A percentile compares a stretch with the other conserved stretches of the same genome.
These are phyloP conservation scores for Monodelphis domestica DNA, from an alignment of 2,797 vertebrate genomes.

Conservation along the genomic window DNA sequence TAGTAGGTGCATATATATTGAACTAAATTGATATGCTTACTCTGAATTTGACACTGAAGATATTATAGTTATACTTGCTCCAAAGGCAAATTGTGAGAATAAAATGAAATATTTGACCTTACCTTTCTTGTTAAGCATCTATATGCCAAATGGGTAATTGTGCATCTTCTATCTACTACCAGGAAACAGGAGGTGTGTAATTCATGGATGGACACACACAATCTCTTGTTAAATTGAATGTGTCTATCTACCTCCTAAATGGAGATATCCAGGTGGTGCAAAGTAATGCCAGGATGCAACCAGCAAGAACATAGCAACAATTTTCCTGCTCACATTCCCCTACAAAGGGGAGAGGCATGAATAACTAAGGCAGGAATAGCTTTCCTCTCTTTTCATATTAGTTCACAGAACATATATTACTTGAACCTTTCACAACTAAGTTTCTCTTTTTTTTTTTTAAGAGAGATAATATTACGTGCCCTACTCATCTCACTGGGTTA, in stretches of 20 bases:
- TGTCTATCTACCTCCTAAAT: neutral
- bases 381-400: neutral
- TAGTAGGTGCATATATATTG: neutral
- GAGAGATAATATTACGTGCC: neutral
- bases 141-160: neutral
- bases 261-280: neutral
- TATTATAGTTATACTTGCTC: neutral
- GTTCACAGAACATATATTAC: neutral
- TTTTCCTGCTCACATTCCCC: neutral
- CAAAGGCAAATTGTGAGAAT: neutral
- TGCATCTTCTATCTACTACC: neutral
- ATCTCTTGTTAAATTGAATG: neutral
- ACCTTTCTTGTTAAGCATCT: neutral
- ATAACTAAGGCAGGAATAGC: neutral
- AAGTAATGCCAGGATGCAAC: neutral
- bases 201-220: neutral
- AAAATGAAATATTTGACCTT: neutral
- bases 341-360: neutral
- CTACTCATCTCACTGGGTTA: neutral
- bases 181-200: neutral
- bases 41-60: neutral
- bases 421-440: neutral
- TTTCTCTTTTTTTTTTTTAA: neutral
- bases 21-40: neutral
- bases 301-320: neutral